Conservation (phyloP, 1,140 invertebrate species). For the Bombus haemorrhoidalis region DNA sequence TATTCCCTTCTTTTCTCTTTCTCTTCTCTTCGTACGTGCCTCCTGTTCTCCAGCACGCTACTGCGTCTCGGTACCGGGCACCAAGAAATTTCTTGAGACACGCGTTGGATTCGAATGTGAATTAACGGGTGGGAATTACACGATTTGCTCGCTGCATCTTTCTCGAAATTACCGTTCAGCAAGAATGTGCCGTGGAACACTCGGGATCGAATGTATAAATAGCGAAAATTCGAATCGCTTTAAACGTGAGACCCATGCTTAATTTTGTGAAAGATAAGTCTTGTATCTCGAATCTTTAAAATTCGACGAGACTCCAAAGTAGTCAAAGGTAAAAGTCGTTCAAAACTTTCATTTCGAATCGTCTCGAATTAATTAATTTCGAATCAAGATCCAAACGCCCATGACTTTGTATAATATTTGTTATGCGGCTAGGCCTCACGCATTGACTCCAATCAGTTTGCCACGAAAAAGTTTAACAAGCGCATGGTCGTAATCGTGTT, state of each 20-base stretch:
- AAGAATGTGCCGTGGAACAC: neutral
- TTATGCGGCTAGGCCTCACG: no score
- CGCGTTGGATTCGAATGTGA: neutral
- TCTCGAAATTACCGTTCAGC: neutral
- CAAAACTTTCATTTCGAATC: no score
- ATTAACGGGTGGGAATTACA: neutral
- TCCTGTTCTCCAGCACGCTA: neutral
- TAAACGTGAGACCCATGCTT: no score
- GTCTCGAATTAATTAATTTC: no score
- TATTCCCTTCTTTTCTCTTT: neutral
- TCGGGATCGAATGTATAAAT: neutral
- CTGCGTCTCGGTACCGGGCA: neutral
- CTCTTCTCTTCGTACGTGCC: conserved; percentile 1
- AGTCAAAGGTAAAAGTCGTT: no score
- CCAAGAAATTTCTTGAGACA: neutral
- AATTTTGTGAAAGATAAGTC: no score
- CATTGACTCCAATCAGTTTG: neutral
- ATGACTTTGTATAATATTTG: no score
- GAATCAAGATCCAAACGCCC: no score
- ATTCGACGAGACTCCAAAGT: no score
- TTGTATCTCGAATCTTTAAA: no score
- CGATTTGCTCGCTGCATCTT: neutral
- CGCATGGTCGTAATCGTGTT: neutral
- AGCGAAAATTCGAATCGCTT: neutral
- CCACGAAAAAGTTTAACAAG: neutral